These are phyloP conservation scores for Hyles euphorbiae DNA, from an alignment of 1,140 invertebrate species.

Conservation along the genomic window DNA sequence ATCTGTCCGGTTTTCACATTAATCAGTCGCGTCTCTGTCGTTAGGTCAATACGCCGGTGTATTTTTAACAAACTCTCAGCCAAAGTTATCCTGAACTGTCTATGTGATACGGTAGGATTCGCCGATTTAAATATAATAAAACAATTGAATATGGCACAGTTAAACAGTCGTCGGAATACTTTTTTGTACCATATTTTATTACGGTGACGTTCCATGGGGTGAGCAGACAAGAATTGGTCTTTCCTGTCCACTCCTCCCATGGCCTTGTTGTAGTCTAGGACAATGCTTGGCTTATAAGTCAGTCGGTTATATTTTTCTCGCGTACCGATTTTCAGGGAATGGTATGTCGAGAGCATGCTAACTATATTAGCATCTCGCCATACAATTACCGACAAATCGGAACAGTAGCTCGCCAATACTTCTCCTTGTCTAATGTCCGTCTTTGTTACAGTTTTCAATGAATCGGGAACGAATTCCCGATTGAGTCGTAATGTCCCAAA, in stretches of 20 bases:
- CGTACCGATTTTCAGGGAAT: slow-evolving; percentile 17
- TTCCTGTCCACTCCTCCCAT: slow-evolving; percentile 35
- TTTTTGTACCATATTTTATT: slow-evolving; percentile 29
- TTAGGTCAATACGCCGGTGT: too few species aligned
- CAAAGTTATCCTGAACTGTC: too few species aligned
- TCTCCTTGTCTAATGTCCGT: slow-evolving; percentile 18
- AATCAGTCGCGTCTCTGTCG: too few species aligned
- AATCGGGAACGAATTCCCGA: too few species aligned
- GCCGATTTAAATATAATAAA: slow-evolving; percentile 22
- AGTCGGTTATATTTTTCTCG: slow-evolving; percentile 10
- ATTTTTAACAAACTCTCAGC: too few species aligned
- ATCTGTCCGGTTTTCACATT: too few species aligned
- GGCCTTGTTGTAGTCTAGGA: slow-evolving; percentile 35
- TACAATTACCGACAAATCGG: slow-evolving; percentile 21
- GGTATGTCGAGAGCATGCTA: slow-evolving; percentile 25
- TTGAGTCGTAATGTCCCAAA: too few species aligned
- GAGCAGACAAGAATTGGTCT: slow-evolving; percentile 3
- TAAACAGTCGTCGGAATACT: slow-evolving; percentile 20
- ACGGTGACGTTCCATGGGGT: slow-evolving; percentile 18
- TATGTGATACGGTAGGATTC: neutral
- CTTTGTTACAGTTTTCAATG: slow-evolving; percentile 2
- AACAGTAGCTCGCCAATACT: slow-evolving; percentile 16
- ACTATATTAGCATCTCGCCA: slow-evolving; percentile 29
- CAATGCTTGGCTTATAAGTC: slow-evolving; percentile 22
- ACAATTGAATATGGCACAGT: slow-evolving; percentile 21